Evolutionary conservation across 1,140 invertebrate genomes (phyloP).

Genomic region (Agrilus planipennis): DNA sequence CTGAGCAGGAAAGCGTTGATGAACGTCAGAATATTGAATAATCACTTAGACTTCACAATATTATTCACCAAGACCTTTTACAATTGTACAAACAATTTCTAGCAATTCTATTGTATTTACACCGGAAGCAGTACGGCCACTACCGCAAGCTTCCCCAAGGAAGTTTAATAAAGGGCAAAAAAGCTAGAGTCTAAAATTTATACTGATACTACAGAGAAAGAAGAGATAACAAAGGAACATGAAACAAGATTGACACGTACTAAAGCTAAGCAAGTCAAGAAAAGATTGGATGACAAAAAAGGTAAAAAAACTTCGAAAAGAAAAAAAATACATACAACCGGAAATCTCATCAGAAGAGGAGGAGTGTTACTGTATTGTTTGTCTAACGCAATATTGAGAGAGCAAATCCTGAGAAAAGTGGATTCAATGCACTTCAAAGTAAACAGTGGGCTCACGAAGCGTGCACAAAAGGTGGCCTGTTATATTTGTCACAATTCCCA

Average conservation of each 20-base stretch:
- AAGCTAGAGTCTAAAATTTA: conserved; percentile 4
- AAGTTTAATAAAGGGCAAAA: background rate
- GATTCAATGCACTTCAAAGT: background rate
- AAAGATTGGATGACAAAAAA: too few species aligned
- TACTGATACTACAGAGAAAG: conserved; percentile 4
- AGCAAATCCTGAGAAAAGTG: conserved; percentile 13
- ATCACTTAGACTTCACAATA: background rate
- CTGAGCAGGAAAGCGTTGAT: too few species aligned
- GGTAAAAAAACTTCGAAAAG: too few species aligned
- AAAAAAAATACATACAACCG: background rate
- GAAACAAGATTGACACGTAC: conserved; percentile 1
- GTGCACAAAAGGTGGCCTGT: too few species aligned
- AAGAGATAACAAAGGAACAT: conserved; percentile 3
- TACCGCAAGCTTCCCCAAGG: conserved; percentile 1
- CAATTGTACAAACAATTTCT: background rate
- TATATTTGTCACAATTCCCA: too few species aligned
- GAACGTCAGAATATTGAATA: too few species aligned
- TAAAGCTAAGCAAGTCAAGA: background rate
- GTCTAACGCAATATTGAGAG: conserved; percentile 10
- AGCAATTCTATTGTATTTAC: too few species aligned
- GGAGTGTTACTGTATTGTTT: conserved; percentile 6
- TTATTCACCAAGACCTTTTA: background rate
- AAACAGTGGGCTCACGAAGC: too few species aligned
- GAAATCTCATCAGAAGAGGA: background rate
- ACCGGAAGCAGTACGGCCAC: conserved; percentile 2